Evolutionary conservation across 2,113 vertebrate species (phyloP), one percentile per base, ranked within the genome.

Genomic region (Sinocyclocheilus maitianheensis): DNA sequence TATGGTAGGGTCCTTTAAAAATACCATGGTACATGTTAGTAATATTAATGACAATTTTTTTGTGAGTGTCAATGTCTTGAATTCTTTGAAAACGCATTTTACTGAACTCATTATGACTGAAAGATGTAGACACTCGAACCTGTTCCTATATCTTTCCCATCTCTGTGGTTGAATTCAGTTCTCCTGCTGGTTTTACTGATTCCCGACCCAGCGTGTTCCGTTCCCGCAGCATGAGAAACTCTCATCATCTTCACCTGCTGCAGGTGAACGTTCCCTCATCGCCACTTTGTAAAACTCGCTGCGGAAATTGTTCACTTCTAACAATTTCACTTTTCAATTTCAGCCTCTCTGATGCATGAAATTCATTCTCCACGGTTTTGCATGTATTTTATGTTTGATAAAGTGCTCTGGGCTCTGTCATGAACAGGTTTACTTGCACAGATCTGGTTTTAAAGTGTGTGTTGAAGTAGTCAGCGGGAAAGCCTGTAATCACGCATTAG

Each of bases 181-280:
- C 34, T 81, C 78, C 58, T 65, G 78, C 22, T 65, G 78, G 58
- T 65, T 81, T 65, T 18, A 81, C 26, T 65, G 40, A 46, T 26
- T 48, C 78, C 46, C 60, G 22, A 46, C 9, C 5, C 24, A 20
- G 9, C 76, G 20, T 34, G 76, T 77, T 77, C 12, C 51, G 63
- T 63, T 37, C 22, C 37, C 24, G 22, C 58, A 43, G 58, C 55
- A 40, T 5, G 58, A 63, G 22, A 63, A 63, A 18, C 58, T 43
- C 78, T n/a, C 40, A n/a, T 43, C 55, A 9, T 63, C 37, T 46
- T 12, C 12, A 63, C 22, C 58, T 80, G 58, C 58, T 46, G 26
- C 53, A 37, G 26, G 26, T 34, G 48, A 34, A 30, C 4, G 10
- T 53, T 77, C 6, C 30, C 18, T 37, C 9, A 2, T 1, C n/a